phyloP scores from a whole-genome alignment of 2,797 vertebrate species.

The Sphenopsis melanotis region DNA sequence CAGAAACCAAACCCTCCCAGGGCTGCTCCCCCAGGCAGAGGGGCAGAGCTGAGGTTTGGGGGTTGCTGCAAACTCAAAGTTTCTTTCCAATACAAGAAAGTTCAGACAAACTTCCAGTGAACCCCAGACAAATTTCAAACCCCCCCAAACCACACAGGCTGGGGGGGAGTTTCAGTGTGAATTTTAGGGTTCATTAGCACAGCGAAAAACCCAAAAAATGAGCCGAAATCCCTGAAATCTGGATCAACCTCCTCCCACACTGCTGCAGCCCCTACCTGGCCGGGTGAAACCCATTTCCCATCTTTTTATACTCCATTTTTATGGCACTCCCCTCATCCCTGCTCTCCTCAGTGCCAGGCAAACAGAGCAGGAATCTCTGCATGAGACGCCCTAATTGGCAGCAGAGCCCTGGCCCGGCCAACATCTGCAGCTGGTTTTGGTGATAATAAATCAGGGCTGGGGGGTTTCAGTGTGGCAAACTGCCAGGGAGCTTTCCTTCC shows the following conservation, averaged over 20 bases:
- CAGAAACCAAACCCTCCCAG: rapidly evolving
- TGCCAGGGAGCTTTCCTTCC: conserved; percentile 77
- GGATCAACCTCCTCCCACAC: rapidly evolving
- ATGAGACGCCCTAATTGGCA: conserved; percentile 83
- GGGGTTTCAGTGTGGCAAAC: conserved; percentile 72
- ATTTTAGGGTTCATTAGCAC: neutral
- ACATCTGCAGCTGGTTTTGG: conserved; percentile 87
- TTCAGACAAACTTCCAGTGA: neutral
- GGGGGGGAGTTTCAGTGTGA: neutral
- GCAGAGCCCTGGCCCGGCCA: conserved; percentile 78
- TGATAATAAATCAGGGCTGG: conserved; percentile 86
- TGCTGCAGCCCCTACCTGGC: neutral
- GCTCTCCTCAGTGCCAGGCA: neutral
- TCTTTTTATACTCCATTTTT: neutral
- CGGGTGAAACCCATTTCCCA: neutral
- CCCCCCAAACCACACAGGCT: neutral
- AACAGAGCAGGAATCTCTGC: conserved; percentile 65
- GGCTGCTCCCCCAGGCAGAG: neutral
- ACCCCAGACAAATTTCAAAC: neutral
- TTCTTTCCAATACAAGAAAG: neutral
- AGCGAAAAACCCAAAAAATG: neutral
- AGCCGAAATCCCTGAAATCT: neutral
- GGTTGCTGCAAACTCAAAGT: neutral
- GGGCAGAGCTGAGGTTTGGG: neutral
- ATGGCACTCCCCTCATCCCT: neutral